Conservation (phyloP, 2,797 vertebrate species). For the Esox masquinongy region DNA sequence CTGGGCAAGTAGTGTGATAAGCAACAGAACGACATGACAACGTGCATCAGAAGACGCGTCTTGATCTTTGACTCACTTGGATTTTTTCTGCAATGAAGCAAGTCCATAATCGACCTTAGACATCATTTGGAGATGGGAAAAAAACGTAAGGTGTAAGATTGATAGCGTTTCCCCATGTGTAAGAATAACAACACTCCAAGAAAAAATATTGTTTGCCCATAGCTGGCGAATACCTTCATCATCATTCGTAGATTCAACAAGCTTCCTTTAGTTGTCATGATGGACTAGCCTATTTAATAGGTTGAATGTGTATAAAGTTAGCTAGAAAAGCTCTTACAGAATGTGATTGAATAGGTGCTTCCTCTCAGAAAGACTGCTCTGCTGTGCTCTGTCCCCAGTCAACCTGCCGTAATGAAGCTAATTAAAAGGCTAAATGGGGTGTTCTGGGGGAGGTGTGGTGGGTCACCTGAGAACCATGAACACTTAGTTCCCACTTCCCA, state of each 20-base stretch:
- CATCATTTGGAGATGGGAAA: too few relatives aligned
- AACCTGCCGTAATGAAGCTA: constrained; percentile 19
- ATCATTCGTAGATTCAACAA: neutral
- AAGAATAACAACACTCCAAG: neutral
- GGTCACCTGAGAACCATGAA: too few relatives aligned
- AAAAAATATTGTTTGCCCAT: neutral
- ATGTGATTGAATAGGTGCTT: neutral
- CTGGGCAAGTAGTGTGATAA: too few relatives aligned
- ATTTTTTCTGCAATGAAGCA: too few relatives aligned
- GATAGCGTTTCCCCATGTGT: too few relatives aligned
- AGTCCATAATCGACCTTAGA: too few relatives aligned
- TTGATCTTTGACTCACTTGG: too few relatives aligned
- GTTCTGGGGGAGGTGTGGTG: too few relatives aligned
- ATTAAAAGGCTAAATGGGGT: constrained; percentile 17
- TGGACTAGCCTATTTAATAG: neutral
- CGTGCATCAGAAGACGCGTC: too few relatives aligned
- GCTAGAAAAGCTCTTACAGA: neutral
- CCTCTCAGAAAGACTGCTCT: neutral
- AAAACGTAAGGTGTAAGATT: too few relatives aligned
- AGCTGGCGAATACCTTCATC: neutral
- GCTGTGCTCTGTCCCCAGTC: neutral
- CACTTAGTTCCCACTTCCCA: too few relatives aligned
- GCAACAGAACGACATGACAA: too few relatives aligned
- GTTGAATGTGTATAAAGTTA: neutral
- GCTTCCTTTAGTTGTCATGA: neutral